phyloP scores from a whole-genome alignment of 2,888 invertebrate species.

The Torymus auratus region DNA sequence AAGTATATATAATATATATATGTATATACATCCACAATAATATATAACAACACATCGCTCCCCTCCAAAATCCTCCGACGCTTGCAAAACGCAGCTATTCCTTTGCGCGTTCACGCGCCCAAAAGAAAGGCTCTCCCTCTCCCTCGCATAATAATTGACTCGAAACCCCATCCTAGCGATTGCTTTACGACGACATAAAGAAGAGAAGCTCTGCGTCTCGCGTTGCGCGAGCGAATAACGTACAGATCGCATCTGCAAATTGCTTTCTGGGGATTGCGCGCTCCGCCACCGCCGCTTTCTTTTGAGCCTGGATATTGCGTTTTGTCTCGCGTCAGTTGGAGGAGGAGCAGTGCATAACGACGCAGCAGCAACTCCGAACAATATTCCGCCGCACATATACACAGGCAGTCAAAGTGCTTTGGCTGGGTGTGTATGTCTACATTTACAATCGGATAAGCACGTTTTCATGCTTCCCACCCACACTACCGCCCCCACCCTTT shows the following conservation, averaged over 20 bases:
- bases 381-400: slow-evolving; percentile 15
- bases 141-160: background rate
- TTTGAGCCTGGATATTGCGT: slow-evolving; percentile 6
- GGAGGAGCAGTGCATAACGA: slow-evolving; percentile 12
- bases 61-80: no score
- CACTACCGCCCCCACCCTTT: no score
- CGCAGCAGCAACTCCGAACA: background rate
- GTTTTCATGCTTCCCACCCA: slow-evolving; percentile 6
- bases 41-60: no score
- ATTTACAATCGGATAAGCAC: slow-evolving; percentile 1
- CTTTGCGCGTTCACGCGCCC: no score
- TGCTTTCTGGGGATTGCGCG: slow-evolving; percentile 8
- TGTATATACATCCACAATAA: no score
- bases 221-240: no score
- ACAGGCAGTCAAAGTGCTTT: background rate
- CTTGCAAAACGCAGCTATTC: no score
- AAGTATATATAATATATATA: no score
- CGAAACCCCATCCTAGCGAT: background rate
- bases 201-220: background rate
- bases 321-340: background rate
- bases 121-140: no score
- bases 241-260: slow-evolving; percentile 33
- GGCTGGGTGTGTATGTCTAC: background rate
- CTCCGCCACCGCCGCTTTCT: background rate
- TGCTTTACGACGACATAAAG: background rate